Evolutionary conservation across 2,113 vertebrate species (phyloP), one percentile per base, ranked within the genome.

Genomic region (Albula goreensis): DNA sequence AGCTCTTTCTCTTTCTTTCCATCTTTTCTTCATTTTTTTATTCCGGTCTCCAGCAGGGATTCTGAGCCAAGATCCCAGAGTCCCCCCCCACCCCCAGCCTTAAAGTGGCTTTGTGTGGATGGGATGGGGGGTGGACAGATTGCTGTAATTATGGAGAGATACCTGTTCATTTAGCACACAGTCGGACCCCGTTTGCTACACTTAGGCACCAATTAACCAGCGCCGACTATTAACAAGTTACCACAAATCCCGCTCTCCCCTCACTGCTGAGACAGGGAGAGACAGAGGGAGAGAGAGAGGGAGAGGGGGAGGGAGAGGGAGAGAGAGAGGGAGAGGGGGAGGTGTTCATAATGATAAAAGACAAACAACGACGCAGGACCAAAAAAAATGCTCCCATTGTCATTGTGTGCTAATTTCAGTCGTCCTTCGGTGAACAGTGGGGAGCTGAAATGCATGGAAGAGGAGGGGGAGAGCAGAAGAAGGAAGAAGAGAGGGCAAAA

Each of bases 151-250:
- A 99, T 96, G 90, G 87, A 97, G 97, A 96, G 97, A 97, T 98
- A 99, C 98, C 98, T 98, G 97, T 97, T 99, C 98, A 99, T 99
- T 99, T 98, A 98, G 97, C 97, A 96, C 98, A 96, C 98, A 98
- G 98, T 96, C 94, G 96, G 97, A 97, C 96, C 95, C 94, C 97
- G 96, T 96, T 98, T 95, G 96, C 97, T 97, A 97, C 92, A 77
- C 94, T 99, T 98, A 98, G 97, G 95, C 96, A 96, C 97, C 98
- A 99, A 99, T 99, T 99, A 99, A 98, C 97, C 96, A 96, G 97
- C 96, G 92, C 96, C 95, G 95, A 96, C 97, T 97, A 99, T 99
- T 99, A 99, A 97, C 96, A 93, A 92, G 91, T 89, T 90, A 82
- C 80, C 83, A 80, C 82, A 49, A 89, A 91, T 92, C 91, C 91